Evolutionary conservation across 2,797 vertebrate species (phyloP), one percentile per base, ranked within the genome.

Genomic region (Margarornis squamiger): DNA sequence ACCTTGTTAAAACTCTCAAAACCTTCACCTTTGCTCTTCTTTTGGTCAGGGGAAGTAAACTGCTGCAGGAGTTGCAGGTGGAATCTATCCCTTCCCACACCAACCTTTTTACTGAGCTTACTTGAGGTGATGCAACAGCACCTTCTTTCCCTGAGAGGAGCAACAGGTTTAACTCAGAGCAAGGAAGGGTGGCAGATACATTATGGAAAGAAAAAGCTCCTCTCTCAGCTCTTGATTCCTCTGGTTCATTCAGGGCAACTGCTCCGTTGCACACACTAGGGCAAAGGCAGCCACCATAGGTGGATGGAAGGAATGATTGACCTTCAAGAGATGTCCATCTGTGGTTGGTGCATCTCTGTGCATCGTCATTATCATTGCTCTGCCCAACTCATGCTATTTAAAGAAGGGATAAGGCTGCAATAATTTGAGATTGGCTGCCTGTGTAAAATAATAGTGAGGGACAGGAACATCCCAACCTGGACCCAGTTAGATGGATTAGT

Each of bases 331-430:
- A 45, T 14, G 57, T 7, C 39, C 20, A 4, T 15, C 38, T 65
- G 27, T 62, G 36, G 32, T 23, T 38, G 12, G 46, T 77, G 41
- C 19, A 29, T 14, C 58, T 66, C 46, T 46, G 6, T 15, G 38
- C 0, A 0, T 12, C 48, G 43, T 10, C 32, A 32, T 58, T 58
- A 24, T 18, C 21, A n/a, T 1, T 24, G 10, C 4, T 12, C 45
- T 71, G 46, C 54, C 26, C 41, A 77, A 29, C 12, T 19, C 12
- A 29, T 1, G 6, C 43, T 88, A 43, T 66, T 90, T 91, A 63
- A 88, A 43, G 85, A 57, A 46, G 26, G 41, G 7, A 82, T 68
- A 89, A 82, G 86, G n/a, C 24, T 34, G 30, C 20, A 32, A 70
- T 41, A 70, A 71, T 41, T 24, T 59, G 51, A 87, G 62, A 80